A percentile compares a stretch with the other conserved stretches of the same genome.
These are phyloP conservation scores for Neodon shergylaensis DNA, from an alignment of 2,113 vertebrate genomes.

Conservation along the genomic window DNA sequence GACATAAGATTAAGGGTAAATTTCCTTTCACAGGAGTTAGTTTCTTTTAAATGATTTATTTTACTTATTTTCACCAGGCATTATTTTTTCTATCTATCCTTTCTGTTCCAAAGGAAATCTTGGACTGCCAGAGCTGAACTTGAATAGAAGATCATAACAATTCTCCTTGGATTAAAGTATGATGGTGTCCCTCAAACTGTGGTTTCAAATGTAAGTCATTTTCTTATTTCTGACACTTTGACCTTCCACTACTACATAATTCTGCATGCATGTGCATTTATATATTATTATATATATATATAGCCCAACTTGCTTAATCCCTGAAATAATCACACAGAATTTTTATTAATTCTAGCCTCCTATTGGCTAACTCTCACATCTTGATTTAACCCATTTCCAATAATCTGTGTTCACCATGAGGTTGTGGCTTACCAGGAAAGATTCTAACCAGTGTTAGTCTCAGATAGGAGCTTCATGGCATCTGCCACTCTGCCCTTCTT, in stretches of 20 bases:
- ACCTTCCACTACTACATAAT: not conserved
- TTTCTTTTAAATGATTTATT: constrained; percentile 49
- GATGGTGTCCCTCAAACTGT: not conserved
- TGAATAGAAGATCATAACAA: not conserved
- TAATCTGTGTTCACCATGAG: no score
- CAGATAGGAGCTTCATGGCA: no score
- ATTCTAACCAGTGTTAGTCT: no score
- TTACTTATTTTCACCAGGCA: constrained; percentile 43
- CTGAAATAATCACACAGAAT: no score
- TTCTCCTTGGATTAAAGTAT: not conserved
- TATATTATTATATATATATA: no score
- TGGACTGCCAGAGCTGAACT: not conserved
- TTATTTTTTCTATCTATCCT: constrained; percentile 66
- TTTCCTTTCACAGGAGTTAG: constrained; percentile 34
- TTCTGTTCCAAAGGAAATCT: constrained; percentile 14
- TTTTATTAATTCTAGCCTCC: no score
- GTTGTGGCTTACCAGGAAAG: no score
- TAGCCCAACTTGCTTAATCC: no score
- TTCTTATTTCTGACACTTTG: not conserved
- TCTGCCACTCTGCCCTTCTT: no score
- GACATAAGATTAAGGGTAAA: constrained; percentile 54
- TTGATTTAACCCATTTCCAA: no score
- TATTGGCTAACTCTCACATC: no score
- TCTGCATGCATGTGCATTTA: not conserved
- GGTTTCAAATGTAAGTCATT: not conserved